A percentile compares a stretch with the other conserved stretches of the same genome.
phyloP scores from a whole-genome alignment of 2,888 invertebrate species.

The Mimas tiliae region DNA sequence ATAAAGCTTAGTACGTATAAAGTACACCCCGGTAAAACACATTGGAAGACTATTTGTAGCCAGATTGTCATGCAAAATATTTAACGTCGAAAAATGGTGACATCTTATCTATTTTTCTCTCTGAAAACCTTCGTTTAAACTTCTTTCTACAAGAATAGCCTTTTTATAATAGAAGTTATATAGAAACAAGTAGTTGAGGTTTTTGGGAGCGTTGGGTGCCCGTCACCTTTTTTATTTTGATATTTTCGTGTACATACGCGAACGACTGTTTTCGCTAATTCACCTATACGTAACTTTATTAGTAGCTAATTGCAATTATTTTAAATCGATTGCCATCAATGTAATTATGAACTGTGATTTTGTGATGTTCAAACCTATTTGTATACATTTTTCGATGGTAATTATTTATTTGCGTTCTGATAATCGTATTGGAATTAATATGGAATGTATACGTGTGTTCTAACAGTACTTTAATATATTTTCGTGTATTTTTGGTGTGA shows the following conservation, averaged over 20 bases:
- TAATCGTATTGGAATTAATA: constrained; percentile 33
- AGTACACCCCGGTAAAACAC: too few species aligned
- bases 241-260: neutral
- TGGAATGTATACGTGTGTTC: constrained; percentile 31
- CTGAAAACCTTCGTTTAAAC: too few species aligned
- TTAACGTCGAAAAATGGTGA: too few species aligned
- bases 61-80: too few species aligned
- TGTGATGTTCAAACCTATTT: constrained; percentile 71
- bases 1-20: too few species aligned
- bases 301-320: constrained; percentile 56
- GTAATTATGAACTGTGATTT: constrained; percentile 82
- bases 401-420: constrained; percentile 42
- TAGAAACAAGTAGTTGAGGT: too few species aligned
- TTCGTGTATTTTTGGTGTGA: constrained; percentile 27
- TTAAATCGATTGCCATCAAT: constrained; percentile 73
- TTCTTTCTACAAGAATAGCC: too few species aligned
- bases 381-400: constrained; percentile 53
- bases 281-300: constrained; percentile 52
- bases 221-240: neutral
- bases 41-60: too few species aligned
- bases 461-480: constrained; percentile 35
- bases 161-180: too few species aligned
- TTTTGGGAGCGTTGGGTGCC: too few species aligned
- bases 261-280: neutral
- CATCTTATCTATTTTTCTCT: too few species aligned